These are phyloP conservation scores for Hoplodrina blanda DNA, from an alignment of 2,888 invertebrate species.

Conservation along the genomic window DNA sequence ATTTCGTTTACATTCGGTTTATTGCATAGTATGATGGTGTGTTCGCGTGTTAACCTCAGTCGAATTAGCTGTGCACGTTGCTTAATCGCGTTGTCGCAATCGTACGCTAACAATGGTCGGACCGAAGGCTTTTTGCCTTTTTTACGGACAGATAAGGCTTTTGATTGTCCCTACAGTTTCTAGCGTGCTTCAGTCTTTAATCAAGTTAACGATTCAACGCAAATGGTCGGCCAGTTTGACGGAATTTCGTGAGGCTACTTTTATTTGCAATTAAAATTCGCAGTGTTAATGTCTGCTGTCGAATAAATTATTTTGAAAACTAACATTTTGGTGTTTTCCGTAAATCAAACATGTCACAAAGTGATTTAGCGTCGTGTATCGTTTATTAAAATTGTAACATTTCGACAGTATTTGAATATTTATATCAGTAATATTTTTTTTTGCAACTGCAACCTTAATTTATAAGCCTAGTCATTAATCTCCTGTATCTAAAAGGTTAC, in stretches of 20 bases:
- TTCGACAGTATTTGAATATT: constrained; percentile 1
- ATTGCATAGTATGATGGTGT: constrained; percentile 75
- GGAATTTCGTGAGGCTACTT: constrained; percentile 32
- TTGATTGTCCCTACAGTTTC: constrained; percentile 75
- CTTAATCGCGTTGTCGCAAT: constrained; percentile 81
- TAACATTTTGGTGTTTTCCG: constrained; percentile 42
- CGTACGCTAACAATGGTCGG: constrained; percentile 80
- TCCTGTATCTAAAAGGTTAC: constrained; percentile 36
- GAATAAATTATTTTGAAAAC: constrained; percentile 54
- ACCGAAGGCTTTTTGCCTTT: constrained; percentile 74
- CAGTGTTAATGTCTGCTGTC: constrained; percentile 39
- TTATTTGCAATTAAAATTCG: constrained; percentile 51
- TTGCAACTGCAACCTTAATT: constrained; percentile 23
- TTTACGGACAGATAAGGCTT: constrained; percentile 76
- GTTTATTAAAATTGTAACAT: constrained; percentile 35
- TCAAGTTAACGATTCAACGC: constrained; percentile 65
- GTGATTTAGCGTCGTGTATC: constrained; percentile 32
- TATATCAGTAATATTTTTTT: constrained; percentile 14
- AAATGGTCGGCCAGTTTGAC: constrained; percentile 45
- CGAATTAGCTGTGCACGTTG: constrained; percentile 80
- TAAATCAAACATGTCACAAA: constrained; percentile 52
- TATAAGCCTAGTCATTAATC: constrained; percentile 23
- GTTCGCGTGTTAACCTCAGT: constrained; percentile 79
- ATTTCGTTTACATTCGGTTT: constrained; percentile 72
- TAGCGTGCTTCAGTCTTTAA: constrained; percentile 77